Conservation (phyloP, 1,140 invertebrate species). For the Harpegnathos saltator region DNA sequence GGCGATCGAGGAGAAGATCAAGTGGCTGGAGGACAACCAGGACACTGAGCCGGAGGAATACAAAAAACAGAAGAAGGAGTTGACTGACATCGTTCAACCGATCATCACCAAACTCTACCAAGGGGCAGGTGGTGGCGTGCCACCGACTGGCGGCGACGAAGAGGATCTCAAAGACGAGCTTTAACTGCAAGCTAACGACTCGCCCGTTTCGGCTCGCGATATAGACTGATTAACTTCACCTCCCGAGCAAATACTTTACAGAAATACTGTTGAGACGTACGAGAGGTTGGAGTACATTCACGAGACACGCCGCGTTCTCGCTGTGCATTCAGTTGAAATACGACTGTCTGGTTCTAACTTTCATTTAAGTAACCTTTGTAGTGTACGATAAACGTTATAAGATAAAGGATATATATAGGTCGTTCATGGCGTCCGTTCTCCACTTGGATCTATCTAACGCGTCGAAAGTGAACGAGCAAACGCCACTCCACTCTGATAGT, state of each 20-base stretch:
- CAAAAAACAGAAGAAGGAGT: constrained; percentile 98
- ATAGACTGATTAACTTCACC: constrained; percentile 80
- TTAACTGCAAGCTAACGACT: constrained; percentile 86
- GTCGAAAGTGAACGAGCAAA: no score
- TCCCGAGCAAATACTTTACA: constrained; percentile 76
- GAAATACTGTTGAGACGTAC: constrained; percentile 65
- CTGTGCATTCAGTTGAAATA: constrained; percentile 39
- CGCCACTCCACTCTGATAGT: no score
- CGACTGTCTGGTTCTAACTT: constrained; percentile 47
- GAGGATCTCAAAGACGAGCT: constrained; percentile 95
- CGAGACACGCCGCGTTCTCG: constrained; percentile 4
- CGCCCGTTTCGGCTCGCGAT: constrained; percentile 56
- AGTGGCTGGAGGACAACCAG: constrained; percentile 98
- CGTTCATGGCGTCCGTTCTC: no score
- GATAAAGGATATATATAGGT: not conserved
- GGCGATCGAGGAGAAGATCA: constrained; percentile 98
- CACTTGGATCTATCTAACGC: no score
- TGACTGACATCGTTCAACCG: constrained; percentile 98
- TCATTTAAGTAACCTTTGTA: constrained; percentile 45
- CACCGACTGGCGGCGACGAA: constrained; percentile 88
- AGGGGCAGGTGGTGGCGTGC: constrained; percentile 91
- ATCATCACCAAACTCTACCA: constrained; percentile 99
- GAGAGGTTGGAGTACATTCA: constrained; percentile 58
- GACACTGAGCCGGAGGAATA: constrained; percentile 97
- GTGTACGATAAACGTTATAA: constrained; percentile 50